Percentiles rank a stretch among this genome's conserved stretches.
phyloP scores from a whole-genome alignment of 2,797 vertebrate species.

The Adelosebastes latens region DNA sequence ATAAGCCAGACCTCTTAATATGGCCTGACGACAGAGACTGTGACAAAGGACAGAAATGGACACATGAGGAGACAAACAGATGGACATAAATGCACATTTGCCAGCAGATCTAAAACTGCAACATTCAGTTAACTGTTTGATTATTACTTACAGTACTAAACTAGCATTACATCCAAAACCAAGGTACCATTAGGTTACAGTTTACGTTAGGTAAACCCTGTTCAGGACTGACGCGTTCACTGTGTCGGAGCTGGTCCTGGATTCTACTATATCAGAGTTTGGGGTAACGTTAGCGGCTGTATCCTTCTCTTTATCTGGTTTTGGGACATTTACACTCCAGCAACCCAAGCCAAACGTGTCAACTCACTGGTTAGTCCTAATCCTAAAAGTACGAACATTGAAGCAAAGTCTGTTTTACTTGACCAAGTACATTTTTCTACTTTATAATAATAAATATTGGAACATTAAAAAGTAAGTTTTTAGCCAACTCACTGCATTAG shows the following conservation, averaged over 20 bases:
- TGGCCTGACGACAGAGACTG: background rate
- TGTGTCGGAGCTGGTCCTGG: background rate
- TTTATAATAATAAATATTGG: background rate
- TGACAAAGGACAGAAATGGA: background rate
- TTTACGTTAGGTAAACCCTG: background rate
- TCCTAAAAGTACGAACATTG: background rate
- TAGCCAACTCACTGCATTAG: background rate
- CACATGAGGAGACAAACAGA: background rate
- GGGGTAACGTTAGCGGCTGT: too few relatives aligned
- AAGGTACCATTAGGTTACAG: background rate
- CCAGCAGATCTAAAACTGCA: background rate
- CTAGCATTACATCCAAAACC: background rate
- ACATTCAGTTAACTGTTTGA: background rate
- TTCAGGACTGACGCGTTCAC: background rate
- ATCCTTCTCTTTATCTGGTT: background rate
- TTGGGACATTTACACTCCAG: background rate
- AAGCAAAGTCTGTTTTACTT: background rate
- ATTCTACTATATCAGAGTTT: background rate
- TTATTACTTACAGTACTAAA: background rate
- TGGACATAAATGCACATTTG: background rate
- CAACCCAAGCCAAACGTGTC: background rate
- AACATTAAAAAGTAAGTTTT: background rate
- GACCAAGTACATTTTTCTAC: background rate
- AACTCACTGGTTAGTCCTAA: background rate
- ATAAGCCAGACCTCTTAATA: constrained; percentile 6